phyloP scores from a whole-genome alignment of 2,113 vertebrate genomes.

The Silurus asotus region DNA sequence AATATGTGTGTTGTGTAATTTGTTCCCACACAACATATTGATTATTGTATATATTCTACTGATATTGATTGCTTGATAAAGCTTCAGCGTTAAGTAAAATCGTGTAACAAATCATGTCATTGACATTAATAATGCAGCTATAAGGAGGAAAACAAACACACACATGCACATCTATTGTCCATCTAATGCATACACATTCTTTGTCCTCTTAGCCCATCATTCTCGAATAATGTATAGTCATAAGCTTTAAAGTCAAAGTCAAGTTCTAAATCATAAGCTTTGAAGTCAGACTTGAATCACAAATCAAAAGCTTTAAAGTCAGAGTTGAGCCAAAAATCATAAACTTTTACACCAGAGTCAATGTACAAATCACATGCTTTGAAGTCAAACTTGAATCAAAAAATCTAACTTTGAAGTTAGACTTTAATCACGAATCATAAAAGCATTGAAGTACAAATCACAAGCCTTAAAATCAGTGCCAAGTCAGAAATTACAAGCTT shows the following conservation, averaged over 20 bases:
- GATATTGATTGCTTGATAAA: background rate
- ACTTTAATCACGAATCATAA: too few species aligned
- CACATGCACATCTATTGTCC: background rate
- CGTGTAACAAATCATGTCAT: slow-evolving; percentile 2
- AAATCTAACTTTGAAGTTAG: too few species aligned
- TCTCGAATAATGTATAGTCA: background rate
- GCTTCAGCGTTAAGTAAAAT: slow-evolving; percentile 16
- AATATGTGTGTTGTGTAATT: background rate
- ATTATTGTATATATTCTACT: background rate
- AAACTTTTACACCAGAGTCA: background rate
- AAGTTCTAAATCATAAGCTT: background rate
- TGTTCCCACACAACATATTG: too few species aligned
- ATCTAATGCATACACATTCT: background rate
- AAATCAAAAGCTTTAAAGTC: background rate
- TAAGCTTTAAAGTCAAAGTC: background rate
- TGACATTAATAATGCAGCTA: slow-evolving; percentile 19
- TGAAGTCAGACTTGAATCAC: background rate
- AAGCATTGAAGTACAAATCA: too few species aligned
- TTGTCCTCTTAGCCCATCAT: background rate
- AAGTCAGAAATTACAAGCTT: too few species aligned
- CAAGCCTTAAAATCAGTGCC: too few species aligned
- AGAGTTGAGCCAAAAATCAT: background rate
- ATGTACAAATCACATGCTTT: background rate
- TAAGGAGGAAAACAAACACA: background rate
- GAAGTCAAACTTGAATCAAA: background rate